These are phyloP conservation scores for Coryphaenoides rupestris DNA, from an alignment of 2,113 vertebrate species.

Conservation along the genomic window DNA sequence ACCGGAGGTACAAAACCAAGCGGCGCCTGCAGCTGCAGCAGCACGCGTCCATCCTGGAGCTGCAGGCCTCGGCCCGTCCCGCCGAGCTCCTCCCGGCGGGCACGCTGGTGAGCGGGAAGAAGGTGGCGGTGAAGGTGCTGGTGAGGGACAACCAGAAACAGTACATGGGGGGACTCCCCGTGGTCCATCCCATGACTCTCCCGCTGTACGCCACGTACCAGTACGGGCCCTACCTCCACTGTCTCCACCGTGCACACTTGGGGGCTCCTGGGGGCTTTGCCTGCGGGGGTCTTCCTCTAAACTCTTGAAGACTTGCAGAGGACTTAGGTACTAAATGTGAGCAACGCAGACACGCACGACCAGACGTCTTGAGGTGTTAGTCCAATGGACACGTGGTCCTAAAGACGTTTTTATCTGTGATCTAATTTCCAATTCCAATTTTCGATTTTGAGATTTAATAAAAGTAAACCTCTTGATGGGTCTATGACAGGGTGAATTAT, in stretches of 20 bases:
- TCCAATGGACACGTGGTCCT: no score
- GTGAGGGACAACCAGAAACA: conserved; percentile 69
- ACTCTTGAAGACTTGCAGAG: no score
- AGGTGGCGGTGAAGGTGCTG: conserved; percentile 73
- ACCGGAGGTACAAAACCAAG: conserved; percentile 81
- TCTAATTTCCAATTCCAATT: no score
- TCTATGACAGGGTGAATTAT: no score
- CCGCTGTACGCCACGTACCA: conserved; percentile 67
- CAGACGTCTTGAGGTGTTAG: no score
- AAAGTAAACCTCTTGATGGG: no score
- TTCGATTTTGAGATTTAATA: no score
- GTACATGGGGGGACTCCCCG: conserved; percentile 42
- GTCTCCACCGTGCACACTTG: conserved; percentile 67
- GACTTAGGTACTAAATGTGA: no score
- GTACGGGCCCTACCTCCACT: conserved; percentile 68
- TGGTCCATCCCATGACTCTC: conserved; percentile 34
- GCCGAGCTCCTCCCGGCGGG: conserved; percentile 28
- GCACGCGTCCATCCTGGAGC: no score
- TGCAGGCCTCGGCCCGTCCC: conserved; percentile 40
- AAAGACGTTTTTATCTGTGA: no score
- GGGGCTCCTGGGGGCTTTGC: conserved; percentile 4
- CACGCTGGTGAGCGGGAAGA: conserved; percentile 58
- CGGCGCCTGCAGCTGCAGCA: conserved; percentile 68
- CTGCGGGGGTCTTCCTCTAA: no score
- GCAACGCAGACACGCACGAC: no score